Conservation (phyloP, 2,888 invertebrate genomes). For the Diarsia rubi region DNA sequence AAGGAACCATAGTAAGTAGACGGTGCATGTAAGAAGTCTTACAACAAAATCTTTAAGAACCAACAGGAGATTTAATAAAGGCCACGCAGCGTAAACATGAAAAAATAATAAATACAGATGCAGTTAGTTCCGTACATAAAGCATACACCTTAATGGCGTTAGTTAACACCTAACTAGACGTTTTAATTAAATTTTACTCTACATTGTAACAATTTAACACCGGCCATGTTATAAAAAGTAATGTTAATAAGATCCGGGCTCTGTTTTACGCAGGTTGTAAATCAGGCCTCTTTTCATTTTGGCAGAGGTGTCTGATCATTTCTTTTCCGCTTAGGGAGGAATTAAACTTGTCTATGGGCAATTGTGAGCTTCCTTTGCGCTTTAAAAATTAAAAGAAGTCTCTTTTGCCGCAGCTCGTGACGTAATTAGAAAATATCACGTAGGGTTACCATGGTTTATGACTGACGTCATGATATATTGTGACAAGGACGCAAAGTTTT, state of each 20-base stretch:
- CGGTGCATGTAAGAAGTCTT: not conserved
- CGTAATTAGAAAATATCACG: slow-evolving; percentile 52
- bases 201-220: slow-evolving; percentile 88
- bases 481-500: slow-evolving; percentile 10
- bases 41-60: slow-evolving; percentile 1
- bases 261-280: slow-evolving; percentile 86
- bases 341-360: slow-evolving; percentile 87
- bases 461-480: slow-evolving; percentile 12
- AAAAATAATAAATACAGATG: slow-evolving; percentile 57
- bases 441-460: slow-evolving; percentile 40
- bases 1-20: not conserved
- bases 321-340: slow-evolving; percentile 83
- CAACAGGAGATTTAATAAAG: slow-evolving; percentile 14
- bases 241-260: slow-evolving; percentile 88
- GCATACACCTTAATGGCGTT: slow-evolving; percentile 81
- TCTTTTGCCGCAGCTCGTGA: slow-evolving; percentile 25
- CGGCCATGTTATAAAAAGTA: slow-evolving; percentile 88
- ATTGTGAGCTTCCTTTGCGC: slow-evolving; percentile 76
- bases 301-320: slow-evolving; percentile 87
- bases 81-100: slow-evolving; percentile 55
- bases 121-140: slow-evolving; percentile 72
- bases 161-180: slow-evolving; percentile 86
- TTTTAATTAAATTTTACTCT: slow-evolving; percentile 89
- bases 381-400: slow-evolving; percentile 75
- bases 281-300: slow-evolving; percentile 88